These are phyloP conservation scores for Tetrax tetrax DNA, from an alignment of 2,113 vertebrate genomes.

Conservation along the genomic window DNA sequence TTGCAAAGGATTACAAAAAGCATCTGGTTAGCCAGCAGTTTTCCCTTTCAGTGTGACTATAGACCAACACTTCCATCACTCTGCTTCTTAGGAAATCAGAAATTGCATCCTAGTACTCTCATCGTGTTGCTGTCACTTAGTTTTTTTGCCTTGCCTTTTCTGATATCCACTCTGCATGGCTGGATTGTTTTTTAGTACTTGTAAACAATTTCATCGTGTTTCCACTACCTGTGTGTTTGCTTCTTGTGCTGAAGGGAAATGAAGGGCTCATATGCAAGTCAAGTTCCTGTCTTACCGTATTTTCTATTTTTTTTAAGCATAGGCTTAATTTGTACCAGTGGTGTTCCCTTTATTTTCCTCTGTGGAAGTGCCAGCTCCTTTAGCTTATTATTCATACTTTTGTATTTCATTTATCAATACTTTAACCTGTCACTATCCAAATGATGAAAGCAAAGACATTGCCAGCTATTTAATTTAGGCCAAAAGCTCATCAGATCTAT, in stretches of 20 bases:
- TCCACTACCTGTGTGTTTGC: neutral
- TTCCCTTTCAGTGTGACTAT: neutral
- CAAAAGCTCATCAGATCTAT: neutral
- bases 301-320: neutral
- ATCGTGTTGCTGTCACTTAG: accelerated
- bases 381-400: neutral
- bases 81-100: neutral
- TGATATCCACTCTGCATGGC: neutral
- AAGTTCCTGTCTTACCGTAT: neutral
- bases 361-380: neutral
- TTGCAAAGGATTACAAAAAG: neutral
- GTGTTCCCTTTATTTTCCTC: neutral
- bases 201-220: neutral
- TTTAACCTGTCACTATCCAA: neutral
- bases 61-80: neutral
- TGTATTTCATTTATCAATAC: neutral
- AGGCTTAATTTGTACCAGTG: neutral
- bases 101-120: neutral
- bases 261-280: neutral
- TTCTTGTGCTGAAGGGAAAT: neutral
- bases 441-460: neutral
- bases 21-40: neutral
- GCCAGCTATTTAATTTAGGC: neutral
- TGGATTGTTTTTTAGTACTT: neutral
- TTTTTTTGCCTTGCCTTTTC: neutral